A percentile compares a stretch with the other conserved stretches of the same genome.
phyloP scores from a whole-genome alignment of 2,797 vertebrate species.

The Champsocephalus esox region DNA sequence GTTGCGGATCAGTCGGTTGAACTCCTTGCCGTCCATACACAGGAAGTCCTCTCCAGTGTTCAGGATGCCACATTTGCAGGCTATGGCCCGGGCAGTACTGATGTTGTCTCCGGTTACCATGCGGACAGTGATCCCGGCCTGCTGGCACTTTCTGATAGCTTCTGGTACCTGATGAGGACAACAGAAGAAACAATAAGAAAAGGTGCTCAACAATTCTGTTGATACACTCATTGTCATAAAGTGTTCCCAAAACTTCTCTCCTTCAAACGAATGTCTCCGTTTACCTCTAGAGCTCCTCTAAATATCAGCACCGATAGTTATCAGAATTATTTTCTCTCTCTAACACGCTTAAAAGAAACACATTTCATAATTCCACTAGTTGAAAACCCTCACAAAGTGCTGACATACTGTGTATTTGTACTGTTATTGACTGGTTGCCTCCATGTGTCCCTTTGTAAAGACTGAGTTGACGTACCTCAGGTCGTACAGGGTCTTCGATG shows the following conservation, averaged over 20 bases:
- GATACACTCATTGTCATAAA: too few species aligned
- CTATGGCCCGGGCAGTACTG: slow-evolving; percentile 95
- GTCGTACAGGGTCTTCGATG: slow-evolving; percentile 97
- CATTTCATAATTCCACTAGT: neutral
- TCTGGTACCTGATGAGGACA: slow-evolving; percentile 89
- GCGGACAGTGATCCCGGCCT: slow-evolving; percentile 96
- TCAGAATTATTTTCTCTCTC: neutral
- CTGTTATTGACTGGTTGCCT: neutral
- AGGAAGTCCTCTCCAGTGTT: slow-evolving; percentile 94
- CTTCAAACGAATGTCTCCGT: too few species aligned
- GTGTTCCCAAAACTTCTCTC: too few species aligned
- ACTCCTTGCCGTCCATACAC: slow-evolving; percentile 96
- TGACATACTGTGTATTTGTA: too few species aligned
- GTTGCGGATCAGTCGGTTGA: slow-evolving; percentile 94
- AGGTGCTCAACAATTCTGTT: too few species aligned
- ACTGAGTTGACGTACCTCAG: slow-evolving; percentile 86
- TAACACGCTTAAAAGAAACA: neutral
- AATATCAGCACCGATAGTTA: neutral
- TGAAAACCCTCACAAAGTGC: neutral
- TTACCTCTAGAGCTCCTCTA: neutral
- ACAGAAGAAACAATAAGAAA: neutral
- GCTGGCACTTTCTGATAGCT: slow-evolving; percentile 96
- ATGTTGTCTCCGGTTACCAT: slow-evolving; percentile 99
- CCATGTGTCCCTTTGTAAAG: neutral
- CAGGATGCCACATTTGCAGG: slow-evolving; percentile 96